Evolutionary conservation across 2,113 vertebrate genomes (phyloP).

Genomic region (Sisor rabdophorus): DNA sequence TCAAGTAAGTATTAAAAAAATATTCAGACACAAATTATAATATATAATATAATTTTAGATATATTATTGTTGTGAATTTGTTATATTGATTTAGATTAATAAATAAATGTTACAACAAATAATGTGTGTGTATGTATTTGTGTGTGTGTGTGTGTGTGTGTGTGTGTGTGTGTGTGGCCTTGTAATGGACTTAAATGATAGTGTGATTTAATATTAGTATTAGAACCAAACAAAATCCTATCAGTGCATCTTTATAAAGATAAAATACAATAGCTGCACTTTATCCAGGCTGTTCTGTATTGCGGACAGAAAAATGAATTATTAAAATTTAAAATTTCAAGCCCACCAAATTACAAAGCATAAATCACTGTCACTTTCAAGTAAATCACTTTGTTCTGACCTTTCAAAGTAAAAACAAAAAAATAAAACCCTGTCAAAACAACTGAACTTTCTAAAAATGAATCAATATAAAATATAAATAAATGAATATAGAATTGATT

Average conservation of each 20-base stretch:
- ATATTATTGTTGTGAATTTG: too few species aligned
- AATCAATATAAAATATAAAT: neutral
- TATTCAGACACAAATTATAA: too few species aligned
- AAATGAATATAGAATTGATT: neutral
- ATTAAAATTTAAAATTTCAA: slow-evolving; percentile 23
- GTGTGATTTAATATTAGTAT: neutral
- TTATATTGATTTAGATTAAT: neutral
- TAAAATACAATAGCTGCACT: neutral
- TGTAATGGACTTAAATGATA: neutral
- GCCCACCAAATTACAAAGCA: neutral
- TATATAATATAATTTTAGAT: too few species aligned
- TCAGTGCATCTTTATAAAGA: neutral
- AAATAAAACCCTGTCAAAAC: slow-evolving; percentile 20
- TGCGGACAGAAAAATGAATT: neutral
- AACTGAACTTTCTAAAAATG: neutral
- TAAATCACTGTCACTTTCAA: slow-evolving; percentile 24
- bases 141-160: too few species aligned
- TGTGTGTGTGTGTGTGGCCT: too few species aligned
- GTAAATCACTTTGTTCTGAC: slow-evolving; percentile 3
- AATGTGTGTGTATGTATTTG: too few species aligned
- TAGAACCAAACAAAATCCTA: neutral
- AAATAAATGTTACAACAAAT: too few species aligned
- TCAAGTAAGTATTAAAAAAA: too few species aligned
- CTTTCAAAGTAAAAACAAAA: slow-evolving; percentile 1
- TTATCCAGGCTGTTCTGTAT: slow-evolving; percentile 9